Conservation (phyloP, 2,888 invertebrate species). For the Scelioninae gen. 2 region DNA sequence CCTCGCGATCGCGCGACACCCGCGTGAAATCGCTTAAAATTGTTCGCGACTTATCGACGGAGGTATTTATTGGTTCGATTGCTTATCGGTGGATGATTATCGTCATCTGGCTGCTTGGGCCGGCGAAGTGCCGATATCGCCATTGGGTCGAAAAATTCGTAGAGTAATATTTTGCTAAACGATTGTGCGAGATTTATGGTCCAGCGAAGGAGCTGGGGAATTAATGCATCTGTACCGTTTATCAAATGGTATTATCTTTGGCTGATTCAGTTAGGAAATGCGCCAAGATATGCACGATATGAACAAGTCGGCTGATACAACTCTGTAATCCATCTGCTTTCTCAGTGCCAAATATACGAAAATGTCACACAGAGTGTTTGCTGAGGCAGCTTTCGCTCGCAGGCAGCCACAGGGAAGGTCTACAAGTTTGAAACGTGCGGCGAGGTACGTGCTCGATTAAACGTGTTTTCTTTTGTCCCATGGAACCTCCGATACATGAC, state of each 20-base stretch:
- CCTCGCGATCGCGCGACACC: conserved; percentile 1
- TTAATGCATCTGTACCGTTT: conserved; percentile 44
- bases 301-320: conserved; percentile 45
- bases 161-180: not conserved
- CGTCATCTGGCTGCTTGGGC: too few species aligned
- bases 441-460: conserved; percentile 45
- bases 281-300: conserved; percentile 50
- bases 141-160: too few species aligned
- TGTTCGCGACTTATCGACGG: conserved; percentile 4
- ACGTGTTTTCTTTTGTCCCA: conserved; percentile 48
- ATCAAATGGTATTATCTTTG: conserved; percentile 53
- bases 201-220: conserved; percentile 28
- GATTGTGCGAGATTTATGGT: conserved; percentile 19
- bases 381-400: conserved; percentile 56
- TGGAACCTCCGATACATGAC: conserved; percentile 22
- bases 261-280: conserved; percentile 50
- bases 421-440: conserved; percentile 46
- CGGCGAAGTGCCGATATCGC: too few species aligned
- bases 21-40: conserved; percentile 8
- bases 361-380: conserved; percentile 53
- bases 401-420: conserved; percentile 41
- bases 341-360: conserved; percentile 58
- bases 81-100: too few species aligned
- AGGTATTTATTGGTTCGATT: conserved; percentile 4
- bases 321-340: conserved; percentile 54